Evolutionary conservation across 1,140 invertebrate species (phyloP).

Genomic region (Campoletis sonorensis): DNA sequence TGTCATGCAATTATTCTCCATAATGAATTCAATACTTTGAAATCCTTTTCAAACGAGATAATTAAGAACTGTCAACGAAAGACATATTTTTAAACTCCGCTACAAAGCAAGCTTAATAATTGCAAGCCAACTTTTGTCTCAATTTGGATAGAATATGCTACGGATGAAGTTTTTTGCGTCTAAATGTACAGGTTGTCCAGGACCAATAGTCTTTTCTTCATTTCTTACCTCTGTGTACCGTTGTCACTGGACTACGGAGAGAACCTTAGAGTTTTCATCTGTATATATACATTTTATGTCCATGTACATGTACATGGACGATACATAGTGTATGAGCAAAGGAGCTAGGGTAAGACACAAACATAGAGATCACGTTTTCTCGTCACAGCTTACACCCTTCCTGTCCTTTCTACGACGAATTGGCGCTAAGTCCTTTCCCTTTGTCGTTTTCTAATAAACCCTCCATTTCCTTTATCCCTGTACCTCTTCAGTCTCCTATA

Average conservation of each 20-base stretch:
- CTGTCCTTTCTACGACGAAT: slow-evolving; percentile 39
- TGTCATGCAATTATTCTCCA: no score
- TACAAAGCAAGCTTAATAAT: no score
- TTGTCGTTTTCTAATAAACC: slow-evolving; percentile 43
- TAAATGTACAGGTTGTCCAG: neutral
- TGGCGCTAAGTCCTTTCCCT: slow-evolving; percentile 32
- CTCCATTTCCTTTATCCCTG: neutral
- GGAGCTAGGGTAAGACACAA: slow-evolving; percentile 10
- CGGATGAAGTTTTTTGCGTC: no score
- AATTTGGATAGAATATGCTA: no score
- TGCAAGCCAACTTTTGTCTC: no score
- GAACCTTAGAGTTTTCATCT: neutral
- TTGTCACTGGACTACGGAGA: neutral
- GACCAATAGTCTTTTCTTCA: slow-evolving; percentile 17
- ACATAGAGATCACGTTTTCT: slow-evolving; percentile 36
- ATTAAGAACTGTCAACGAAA: no score
- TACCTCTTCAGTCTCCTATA: neutral
- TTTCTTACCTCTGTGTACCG: neutral
- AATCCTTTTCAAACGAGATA: no score
- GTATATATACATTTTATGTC: no score
- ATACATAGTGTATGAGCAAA: neutral
- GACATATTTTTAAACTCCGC: no score
- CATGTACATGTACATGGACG: neutral
- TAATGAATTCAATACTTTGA: no score
- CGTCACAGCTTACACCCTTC: slow-evolving; percentile 39